Conservation (phyloP, 2,888 invertebrate species). For the Lamellibrachia satsuma region DNA sequence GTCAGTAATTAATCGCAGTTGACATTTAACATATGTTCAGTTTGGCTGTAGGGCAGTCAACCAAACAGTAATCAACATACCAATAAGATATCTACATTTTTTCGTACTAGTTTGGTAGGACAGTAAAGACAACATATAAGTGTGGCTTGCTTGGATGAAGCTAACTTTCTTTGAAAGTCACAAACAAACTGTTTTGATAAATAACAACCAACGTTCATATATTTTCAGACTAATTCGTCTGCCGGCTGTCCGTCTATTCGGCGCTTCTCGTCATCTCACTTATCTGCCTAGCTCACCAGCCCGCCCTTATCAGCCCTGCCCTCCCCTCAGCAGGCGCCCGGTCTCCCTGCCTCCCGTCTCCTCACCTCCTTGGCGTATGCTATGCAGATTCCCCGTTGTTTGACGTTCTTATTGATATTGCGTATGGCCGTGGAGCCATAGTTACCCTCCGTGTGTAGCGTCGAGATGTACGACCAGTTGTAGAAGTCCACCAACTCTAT, state of each 20-base stretch:
- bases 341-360: neutral
- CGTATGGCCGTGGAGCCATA: conserved; percentile 23
- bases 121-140: neutral
- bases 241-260: no score
- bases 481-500: conserved; percentile 20
- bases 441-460: conserved; percentile 24
- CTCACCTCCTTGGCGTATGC: conserved; percentile 22
- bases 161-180: neutral
- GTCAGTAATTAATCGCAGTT: no score
- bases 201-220: no score
- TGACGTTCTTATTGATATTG: neutral
- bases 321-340: no score
- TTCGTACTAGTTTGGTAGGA: neutral
- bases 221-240: no score
- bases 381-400: conserved; percentile 26
- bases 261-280: no score
- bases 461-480: conserved; percentile 29
- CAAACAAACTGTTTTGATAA: neutral
- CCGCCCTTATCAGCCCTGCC: neutral
- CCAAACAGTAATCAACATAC: neutral
- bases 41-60: no score
- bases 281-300: no score
- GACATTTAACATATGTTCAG: no score
- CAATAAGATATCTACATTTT: neutral
- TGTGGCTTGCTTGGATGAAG: neutral